A percentile compares a stretch with the other conserved stretches of the same genome.
Evolutionary conservation across 2,888 invertebrate species (phyloP).

Genomic region (Phortica okadai): DNA sequence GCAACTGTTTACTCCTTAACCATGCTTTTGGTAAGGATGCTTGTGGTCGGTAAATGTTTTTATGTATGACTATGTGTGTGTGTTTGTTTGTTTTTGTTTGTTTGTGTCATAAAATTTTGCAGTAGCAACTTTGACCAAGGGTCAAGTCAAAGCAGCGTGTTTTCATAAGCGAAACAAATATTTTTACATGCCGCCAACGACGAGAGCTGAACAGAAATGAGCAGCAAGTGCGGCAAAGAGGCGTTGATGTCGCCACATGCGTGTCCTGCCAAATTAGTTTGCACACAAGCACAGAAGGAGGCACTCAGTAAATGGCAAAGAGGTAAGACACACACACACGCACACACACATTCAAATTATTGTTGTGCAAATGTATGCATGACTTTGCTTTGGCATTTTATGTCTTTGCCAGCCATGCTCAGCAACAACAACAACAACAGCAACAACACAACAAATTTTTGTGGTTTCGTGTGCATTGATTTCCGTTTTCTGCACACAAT

Average conservation of each 20-base stretch:
- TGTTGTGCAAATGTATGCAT: constrained; percentile 36
- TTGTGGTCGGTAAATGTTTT: constrained; percentile 18
- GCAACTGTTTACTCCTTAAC: too few relatives aligned
- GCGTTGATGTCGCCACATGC: neutral
- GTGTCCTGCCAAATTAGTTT: constrained; percentile 28
- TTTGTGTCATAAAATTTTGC: constrained; percentile 45
- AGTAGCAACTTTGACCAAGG: constrained; percentile 46
- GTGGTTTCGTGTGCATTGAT: constrained; percentile 27
- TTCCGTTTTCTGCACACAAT: neutral
- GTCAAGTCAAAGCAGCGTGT: constrained; percentile 15
- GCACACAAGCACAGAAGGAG: constrained; percentile 35
- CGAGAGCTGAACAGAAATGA: neutral
- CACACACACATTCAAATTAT: constrained; percentile 37
- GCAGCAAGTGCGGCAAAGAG: neutral
- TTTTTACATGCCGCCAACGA: constrained; percentile 20
- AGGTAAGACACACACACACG: neutral
- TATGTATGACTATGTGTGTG: constrained; percentile 21
- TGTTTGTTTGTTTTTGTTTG: constrained; percentile 31
- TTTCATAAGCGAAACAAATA: constrained; percentile 29
- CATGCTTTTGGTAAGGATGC: constrained; percentile 13
- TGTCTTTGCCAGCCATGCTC: constrained; percentile 9
- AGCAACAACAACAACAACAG: neutral
- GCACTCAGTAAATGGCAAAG: constrained; percentile 15
- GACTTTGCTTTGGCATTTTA: constrained; percentile 30
- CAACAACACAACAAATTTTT: neutral